Base-by-base conservation (phyloP, 2,888 invertebrate species). In the Harpagoxenus sublaevis region DNA sequence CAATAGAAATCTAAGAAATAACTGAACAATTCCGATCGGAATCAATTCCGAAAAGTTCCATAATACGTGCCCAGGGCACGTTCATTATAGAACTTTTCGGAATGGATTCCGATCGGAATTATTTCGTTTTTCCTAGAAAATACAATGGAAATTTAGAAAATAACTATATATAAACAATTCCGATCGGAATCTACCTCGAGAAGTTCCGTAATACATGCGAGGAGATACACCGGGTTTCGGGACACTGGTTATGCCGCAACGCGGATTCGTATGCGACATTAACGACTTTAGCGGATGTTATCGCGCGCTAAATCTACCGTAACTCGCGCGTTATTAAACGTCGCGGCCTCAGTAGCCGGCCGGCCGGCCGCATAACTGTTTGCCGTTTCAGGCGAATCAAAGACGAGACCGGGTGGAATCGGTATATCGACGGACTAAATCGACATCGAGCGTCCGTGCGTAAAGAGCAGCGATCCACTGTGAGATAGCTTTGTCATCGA, bases 251-350 rank as follows among this genome's bases (percentile, higher is more conserved):
- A 48, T 79, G 2, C 31, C 31, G n/a, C 9, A 18, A 23, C 4
- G 45, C n/a, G 48, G 18, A 70, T 35, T 48, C 23, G 12, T 77
- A 66, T 9, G 42, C 78, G 55, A 70, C 57, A 23, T 79, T 79
- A 79, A 79, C 39, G 74, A 81, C 28, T 55, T 42, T 63, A 70
- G 65, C 63, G 65, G 77, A 62, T 86, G 83, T 73, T 83, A 86
- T 85, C 82, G 60, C 63, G 55, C 75, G 77, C 73, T 87, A 87
- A 87, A 86, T 87, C 85, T 87, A 79, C 86, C 86, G 87, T 87
- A 86, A 86, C 83, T 70, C 75, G 77, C 62, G 68, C 73, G 66
- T 84, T 75, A 73, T 74, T 68, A 70, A 74, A 83, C 31, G 66
- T 60, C 66, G 83, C 48, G 79, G 79, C 39, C 66, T 31, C 79